These are phyloP conservation scores for Ammodytes marinus DNA, from an alignment of 2,113 vertebrate species.

Conservation along the genomic window DNA sequence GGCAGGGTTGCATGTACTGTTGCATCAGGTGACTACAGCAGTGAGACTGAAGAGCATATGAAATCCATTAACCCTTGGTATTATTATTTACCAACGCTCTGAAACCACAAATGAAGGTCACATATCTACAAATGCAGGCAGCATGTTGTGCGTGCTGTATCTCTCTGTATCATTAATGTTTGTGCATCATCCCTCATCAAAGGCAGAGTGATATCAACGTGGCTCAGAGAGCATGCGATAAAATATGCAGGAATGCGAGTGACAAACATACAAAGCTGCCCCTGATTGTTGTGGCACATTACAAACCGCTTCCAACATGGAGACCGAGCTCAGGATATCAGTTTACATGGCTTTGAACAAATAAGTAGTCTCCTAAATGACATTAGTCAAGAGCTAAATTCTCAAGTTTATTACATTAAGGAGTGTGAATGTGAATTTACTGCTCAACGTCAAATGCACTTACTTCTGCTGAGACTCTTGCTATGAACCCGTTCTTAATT, in stretches of 20 bases:
- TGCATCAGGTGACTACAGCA: conserved; percentile 72
- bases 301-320: conserved; percentile 49
- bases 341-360: conserved; percentile 53
- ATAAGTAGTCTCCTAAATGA: conserved; percentile 28
- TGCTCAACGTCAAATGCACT: conserved; percentile 12
- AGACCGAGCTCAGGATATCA: conserved; percentile 56
- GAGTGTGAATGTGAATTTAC: conserved; percentile 44
- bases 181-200: conserved; percentile 75
- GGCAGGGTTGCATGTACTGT: conserved; percentile 72
- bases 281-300: conserved; percentile 60
- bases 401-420: neutral
- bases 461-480: conserved; percentile 11
- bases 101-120: conserved; percentile 74
- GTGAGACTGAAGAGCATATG: conserved; percentile 68
- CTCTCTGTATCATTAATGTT: conserved; percentile 69
- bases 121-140: conserved; percentile 74
- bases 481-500: conserved; percentile 32
- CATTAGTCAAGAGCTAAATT: conserved; percentile 34
- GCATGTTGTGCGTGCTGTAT: conserved; percentile 61
- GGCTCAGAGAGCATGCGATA: conserved; percentile 59
- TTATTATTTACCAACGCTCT: conserved; percentile 72
- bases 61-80: conserved; percentile 74
- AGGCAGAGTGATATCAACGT: conserved; percentile 72
- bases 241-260: conserved; percentile 72
- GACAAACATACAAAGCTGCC: conserved; percentile 63